Conservation (phyloP, 2,888 invertebrate species). For the Ashinkailepas kermadecensis region DNA sequence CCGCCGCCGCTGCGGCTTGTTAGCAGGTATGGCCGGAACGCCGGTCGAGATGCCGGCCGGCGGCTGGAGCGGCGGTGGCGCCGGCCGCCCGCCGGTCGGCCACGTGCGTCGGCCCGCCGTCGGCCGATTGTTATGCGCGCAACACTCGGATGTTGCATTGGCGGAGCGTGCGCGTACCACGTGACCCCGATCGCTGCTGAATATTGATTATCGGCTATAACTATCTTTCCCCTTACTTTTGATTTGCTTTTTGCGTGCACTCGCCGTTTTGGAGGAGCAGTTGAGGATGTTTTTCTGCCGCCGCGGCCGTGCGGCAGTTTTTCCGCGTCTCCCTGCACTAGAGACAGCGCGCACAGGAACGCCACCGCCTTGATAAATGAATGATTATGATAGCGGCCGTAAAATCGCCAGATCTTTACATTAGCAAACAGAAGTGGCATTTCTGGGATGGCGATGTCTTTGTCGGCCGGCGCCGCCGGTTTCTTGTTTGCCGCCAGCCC, state of each 20-base stretch:
- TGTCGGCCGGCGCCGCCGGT: constrained; percentile 1
- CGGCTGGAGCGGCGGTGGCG: too few relatives aligned
- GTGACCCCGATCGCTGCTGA: background rate
- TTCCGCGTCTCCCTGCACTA: too few relatives aligned
- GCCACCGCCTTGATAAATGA: background rate
- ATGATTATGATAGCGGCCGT: constrained; percentile 16
- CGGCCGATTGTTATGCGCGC: background rate
- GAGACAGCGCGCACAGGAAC: background rate
- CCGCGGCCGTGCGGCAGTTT: too few relatives aligned
- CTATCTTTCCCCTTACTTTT: constrained; percentile 1
- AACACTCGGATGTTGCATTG: background rate
- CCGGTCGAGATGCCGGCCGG: background rate
- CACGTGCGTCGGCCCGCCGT: background rate
- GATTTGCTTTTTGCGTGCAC: background rate
- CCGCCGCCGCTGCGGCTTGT: background rate
- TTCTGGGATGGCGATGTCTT: constrained; percentile 7
- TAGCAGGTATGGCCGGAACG: constrained; percentile 15
- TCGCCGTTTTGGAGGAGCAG: background rate
- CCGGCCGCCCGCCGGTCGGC: background rate
- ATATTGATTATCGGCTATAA: background rate
- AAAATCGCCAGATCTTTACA: constrained; percentile 18
- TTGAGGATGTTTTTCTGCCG: background rate
- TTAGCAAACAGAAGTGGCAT: constrained; percentile 21
- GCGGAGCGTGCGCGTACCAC: background rate
- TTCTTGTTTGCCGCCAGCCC: background rate